A percentile compares a stretch with the other conserved stretches of the same genome.
phyloP scores from a whole-genome alignment of 2,888 invertebrate species.

The Hanleya hanleyi region DNA sequence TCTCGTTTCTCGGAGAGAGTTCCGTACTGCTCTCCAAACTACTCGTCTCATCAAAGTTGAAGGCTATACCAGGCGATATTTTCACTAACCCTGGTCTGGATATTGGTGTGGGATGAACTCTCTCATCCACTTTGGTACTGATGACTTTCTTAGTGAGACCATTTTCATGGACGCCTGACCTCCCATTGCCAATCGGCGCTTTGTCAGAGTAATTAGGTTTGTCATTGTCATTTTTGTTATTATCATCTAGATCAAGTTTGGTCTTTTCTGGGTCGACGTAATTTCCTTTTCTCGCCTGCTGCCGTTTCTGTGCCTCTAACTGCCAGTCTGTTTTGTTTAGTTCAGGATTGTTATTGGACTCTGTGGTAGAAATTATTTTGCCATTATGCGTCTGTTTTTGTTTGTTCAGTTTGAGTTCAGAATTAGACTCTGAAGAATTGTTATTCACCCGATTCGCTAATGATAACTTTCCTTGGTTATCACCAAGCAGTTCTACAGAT shows the following conservation, averaged over 20 bases:
- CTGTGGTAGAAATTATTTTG: too few relatives aligned
- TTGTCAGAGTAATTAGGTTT: too few relatives aligned
- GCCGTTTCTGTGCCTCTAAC: conserved; percentile 60
- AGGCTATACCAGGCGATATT: conserved; percentile 42
- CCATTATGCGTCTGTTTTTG: too few relatives aligned
- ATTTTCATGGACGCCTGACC: too few relatives aligned
- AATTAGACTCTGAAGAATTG: background rate
- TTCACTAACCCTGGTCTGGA: conserved; percentile 32
- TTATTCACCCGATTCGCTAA: background rate
- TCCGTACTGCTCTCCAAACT: background rate
- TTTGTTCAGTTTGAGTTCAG: too few relatives aligned
- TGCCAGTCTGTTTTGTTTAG: conserved; percentile 53
- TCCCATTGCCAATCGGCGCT: too few relatives aligned
- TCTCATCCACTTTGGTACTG: too few relatives aligned
- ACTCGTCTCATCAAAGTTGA: conserved; percentile 33
- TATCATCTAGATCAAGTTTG: background rate
- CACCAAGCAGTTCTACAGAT: conserved; percentile 25
- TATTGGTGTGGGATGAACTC: background rate
- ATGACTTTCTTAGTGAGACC: too few relatives aligned
- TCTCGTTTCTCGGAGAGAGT: background rate
- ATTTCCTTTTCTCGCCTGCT: conserved; percentile 47
- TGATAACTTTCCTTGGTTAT: background rate
- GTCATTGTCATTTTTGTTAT: too few relatives aligned
- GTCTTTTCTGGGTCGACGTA: conserved; percentile 52
- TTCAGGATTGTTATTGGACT: background rate